phyloP scores from a whole-genome alignment of 2,113 vertebrate genomes.

The Rhinolophus sinicus region DNA sequence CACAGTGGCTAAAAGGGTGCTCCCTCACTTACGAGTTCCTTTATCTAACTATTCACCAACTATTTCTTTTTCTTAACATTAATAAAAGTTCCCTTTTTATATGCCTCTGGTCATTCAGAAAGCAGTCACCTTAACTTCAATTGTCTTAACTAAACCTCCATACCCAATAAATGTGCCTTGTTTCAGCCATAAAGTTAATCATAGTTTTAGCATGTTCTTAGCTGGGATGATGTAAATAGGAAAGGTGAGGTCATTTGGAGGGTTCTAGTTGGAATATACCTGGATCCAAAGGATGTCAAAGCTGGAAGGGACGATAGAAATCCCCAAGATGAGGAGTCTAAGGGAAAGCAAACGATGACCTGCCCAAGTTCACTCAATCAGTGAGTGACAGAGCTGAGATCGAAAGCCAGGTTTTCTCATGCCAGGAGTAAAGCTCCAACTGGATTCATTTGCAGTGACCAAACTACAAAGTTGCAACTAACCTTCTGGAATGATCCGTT shows the following conservation, averaged over 20 bases:
- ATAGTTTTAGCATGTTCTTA: slow-evolving; percentile 28
- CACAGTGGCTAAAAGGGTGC: background rate
- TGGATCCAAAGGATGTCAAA: background rate
- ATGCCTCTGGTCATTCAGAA: slow-evolving; percentile 42
- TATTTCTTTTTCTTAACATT: slow-evolving; percentile 36
- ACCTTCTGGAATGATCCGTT: slow-evolving; percentile 54
- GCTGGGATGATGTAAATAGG: background rate
- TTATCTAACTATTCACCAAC: background rate
- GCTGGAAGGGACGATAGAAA: background rate
- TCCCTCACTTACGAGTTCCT: background rate
- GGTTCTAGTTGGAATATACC: slow-evolving; percentile 8
- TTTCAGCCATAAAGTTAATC: slow-evolving; percentile 24
- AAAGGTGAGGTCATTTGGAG: slow-evolving; percentile 20
- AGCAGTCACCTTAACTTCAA: slow-evolving; percentile 43
- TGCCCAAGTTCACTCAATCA: background rate
- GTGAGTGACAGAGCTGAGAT: background rate
- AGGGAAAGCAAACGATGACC: background rate
- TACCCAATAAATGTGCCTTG: slow-evolving; percentile 7
- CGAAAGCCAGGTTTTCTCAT: slow-evolving; percentile 29
- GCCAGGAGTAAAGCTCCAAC: background rate
- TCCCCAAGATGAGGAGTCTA: background rate
- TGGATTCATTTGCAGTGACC: slow-evolving; percentile 29
- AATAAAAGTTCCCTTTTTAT: slow-evolving; percentile 39
- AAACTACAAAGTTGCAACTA: slow-evolving; percentile 39
- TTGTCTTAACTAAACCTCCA: slow-evolving; percentile 50